Evolutionary conservation across 2,113 vertebrate species (phyloP), one percentile per base, ranked within the genome.

Genomic region (Muntiacus muntjak): DNA sequence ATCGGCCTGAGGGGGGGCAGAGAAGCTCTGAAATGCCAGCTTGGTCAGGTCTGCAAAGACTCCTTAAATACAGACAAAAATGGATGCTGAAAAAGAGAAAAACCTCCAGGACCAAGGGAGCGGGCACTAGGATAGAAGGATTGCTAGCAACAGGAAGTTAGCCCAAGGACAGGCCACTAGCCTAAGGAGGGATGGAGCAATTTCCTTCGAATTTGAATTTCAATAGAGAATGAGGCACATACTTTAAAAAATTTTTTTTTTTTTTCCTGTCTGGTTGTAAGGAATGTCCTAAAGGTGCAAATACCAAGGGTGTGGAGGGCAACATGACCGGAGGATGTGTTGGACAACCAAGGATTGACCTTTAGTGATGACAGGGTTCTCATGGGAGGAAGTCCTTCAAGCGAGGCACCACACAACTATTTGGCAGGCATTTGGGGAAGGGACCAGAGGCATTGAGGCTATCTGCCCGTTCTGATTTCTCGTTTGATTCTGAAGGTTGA

Each of bases 41-140:
- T 33, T 58, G n/a, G 17, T 25, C 14, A 92, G 25, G 16, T 83
- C 88, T 88, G 52, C 87, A 58, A 57, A 36, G 36, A n/a, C 64
- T 90, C 33, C 57, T 97, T 92, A 45, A 86, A 85, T 71, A 62
- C 25, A 83, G 55, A 62, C 47, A 40, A 26, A 47, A 87, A 58
- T 92, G 43, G 47, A 13, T 54, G 60, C 7, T 6, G 10, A 74
- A 6, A n/a, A n/a, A 57, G 43, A 40, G 47, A 85, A 85, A 87
- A 67, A 8, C 40, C 54, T 43, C 33, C 17, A 8, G 33, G 45
- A 76, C 33, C 13, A 5, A 78, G 82, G 67, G 25, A 8, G 6
- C 3, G 19, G 91, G 36, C 7, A 26, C 64, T 52, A 71, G 13
- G 10, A 50, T 33, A 28, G 81, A 36, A 36, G 30, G 23, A 19